A percentile compares a stretch with the other conserved stretches of the same genome.
Evolutionary conservation across 2,113 vertebrate genomes (phyloP).

Genomic region (Psophia crepitans): DNA sequence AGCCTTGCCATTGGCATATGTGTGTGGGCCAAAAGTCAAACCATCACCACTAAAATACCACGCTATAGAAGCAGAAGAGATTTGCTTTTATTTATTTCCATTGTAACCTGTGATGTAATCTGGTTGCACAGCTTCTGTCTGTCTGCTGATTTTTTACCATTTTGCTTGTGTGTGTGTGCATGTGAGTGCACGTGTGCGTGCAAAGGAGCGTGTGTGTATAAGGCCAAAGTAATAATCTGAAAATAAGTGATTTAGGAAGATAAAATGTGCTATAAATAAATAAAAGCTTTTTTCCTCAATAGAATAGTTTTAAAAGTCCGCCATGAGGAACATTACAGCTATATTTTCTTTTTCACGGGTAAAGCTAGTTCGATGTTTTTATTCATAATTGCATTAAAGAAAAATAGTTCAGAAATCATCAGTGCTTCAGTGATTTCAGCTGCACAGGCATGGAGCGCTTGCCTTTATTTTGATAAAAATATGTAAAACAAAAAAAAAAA

Average conservation of each 20-base stretch:
- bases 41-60: slow-evolving; percentile 72
- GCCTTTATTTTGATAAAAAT: background rate
- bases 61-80: slow-evolving; percentile 61
- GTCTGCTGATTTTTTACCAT: slow-evolving; percentile 27
- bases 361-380: background rate
- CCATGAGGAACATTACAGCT: background rate
- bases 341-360: background rate
- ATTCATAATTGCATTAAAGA: background rate
- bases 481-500: background rate
- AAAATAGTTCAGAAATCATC: background rate
- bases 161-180: background rate
- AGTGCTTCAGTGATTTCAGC: background rate
- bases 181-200: background rate
- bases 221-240: slow-evolving; percentile 10
- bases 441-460: background rate
- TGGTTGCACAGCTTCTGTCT: slow-evolving; percentile 47
- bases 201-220: background rate
- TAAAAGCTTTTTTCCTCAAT: slow-evolving; percentile 3
- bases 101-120: slow-evolving; percentile 71
- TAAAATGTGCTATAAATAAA: slow-evolving; percentile 36
- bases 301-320: background rate
- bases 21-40: slow-evolving; percentile 83
- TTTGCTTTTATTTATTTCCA: slow-evolving; percentile 65
- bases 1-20: slow-evolving; percentile 81
- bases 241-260: slow-evolving; percentile 27